phyloP scores from a whole-genome alignment of 2,888 invertebrate species.

The Strigamia crassipes region DNA sequence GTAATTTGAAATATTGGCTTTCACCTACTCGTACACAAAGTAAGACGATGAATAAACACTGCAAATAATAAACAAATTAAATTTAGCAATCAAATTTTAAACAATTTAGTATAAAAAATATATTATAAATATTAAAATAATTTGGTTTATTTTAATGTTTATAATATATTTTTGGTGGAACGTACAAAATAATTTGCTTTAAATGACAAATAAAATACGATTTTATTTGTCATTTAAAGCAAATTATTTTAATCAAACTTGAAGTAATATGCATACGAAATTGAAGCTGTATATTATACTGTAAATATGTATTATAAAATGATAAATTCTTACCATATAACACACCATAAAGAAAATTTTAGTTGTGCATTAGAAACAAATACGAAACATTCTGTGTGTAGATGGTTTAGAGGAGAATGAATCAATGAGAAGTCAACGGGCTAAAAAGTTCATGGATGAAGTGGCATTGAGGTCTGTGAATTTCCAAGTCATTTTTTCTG shows the following conservation, averaged over 20 bases:
- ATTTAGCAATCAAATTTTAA: background rate
- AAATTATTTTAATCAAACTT: too few relatives aligned
- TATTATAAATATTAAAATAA: too few relatives aligned
- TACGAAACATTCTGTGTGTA: background rate
- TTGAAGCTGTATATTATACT: too few relatives aligned
- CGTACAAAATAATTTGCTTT: too few relatives aligned
- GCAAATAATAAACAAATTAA: background rate
- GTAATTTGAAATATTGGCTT: conserved; percentile 21
- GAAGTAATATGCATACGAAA: too few relatives aligned
- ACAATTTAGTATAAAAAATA: too few relatives aligned
- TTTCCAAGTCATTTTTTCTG: background rate
- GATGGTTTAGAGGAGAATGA: background rate
- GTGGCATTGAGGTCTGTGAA: conserved; percentile 14
- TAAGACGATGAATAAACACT: conserved; percentile 1
- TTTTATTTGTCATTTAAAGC: too few relatives aligned
- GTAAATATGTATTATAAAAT: too few relatives aligned
- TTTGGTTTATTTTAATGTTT: too few relatives aligned
- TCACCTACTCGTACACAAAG: conserved; percentile 11
- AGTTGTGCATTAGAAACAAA: background rate
- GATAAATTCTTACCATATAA: background rate
- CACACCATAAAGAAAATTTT: background rate
- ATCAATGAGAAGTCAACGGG: conserved; percentile 14
- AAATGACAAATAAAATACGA: too few relatives aligned
- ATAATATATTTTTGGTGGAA: too few relatives aligned
- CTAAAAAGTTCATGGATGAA: conserved; percentile 29